Evolutionary conservation across 2,888 invertebrate genomes (phyloP).

Genomic region (Mycalesis mineus): DNA sequence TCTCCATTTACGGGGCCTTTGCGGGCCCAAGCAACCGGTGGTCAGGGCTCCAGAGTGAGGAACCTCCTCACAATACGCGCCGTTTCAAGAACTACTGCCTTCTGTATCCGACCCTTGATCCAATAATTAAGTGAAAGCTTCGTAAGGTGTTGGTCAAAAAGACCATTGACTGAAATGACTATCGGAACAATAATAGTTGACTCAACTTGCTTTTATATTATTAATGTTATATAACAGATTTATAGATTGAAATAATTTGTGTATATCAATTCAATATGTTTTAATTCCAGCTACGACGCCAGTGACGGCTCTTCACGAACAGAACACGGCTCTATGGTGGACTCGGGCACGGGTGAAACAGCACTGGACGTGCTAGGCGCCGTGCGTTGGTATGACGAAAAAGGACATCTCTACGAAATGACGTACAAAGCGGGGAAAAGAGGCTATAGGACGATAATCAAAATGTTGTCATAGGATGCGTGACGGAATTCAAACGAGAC

Average conservation of each 20-base stretch:
- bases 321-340: slow-evolving; percentile 61
- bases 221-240: no score
- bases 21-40: no score
- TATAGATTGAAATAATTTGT: background rate
- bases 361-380: slow-evolving; percentile 64
- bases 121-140: no score
- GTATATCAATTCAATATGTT: background rate
- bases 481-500: slow-evolving; percentile 34
- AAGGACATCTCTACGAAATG: slow-evolving; percentile 72
- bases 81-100: no score
- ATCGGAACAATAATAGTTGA: no score
- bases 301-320: slow-evolving; percentile 76
- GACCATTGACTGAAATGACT: no score
- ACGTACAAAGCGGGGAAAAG: slow-evolving; percentile 71
- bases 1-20: no score
- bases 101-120: no score
- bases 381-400: slow-evolving; percentile 68
- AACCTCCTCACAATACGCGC: no score
- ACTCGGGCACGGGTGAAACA: slow-evolving; percentile 58
- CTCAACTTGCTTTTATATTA: no score
- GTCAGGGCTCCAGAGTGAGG: no score
- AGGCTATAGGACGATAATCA: slow-evolving; percentile 70
- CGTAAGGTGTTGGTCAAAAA: no score
- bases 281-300: slow-evolving; percentile 63
- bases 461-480: slow-evolving; percentile 48